Base-by-base conservation (phyloP, 2,113 vertebrate species). In the Erinaceus europaeus region DNA sequence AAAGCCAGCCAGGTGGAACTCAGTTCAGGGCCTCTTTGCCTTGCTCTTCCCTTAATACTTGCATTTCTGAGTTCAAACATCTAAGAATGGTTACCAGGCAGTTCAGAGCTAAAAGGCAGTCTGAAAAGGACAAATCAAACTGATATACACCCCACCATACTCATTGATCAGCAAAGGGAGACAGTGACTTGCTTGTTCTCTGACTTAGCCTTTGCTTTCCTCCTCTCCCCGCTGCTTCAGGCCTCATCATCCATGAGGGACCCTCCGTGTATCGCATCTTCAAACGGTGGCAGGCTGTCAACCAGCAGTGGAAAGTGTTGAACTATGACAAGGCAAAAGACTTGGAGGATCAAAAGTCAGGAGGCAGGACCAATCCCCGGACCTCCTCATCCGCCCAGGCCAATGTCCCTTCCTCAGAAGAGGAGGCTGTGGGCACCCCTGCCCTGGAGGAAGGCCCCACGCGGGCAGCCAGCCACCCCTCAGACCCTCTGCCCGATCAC, bases 271-370 rank as follows among this genome's bases (percentile, higher is more conserved):
- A 98, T 94, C 99, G 99, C 75, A 99, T 99, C 96, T 99, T 99
- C 96, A 98, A 99, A 91, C 97, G 99, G 89, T 99, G 99, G 99
- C 99, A 99, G 96, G 99, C 99, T 0, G 99, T 99, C 93, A 99
- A 99, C 97, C 99, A 99, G 96, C 98, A 99, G 95, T 99, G 99
- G 99, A 99, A 99, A 96, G 99, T 99, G 91, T 96, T 99, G 95
- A 99, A 99, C 97, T 99, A 99, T 92, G 98, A 99, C 94, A 99
- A 99, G 97, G 96, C 98, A 8, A 98, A 98, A 97, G 99, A 99
- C 98, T 96, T 98, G 67, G 97, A 98, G 81, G 98, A 99, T 67
- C 97, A 98, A 96, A 99, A 99, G 96, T 95, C 97, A 20, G 94
- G 96, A 74, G 95, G 97, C 88, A 98, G 98, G 95, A 98, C 98